A percentile compares a stretch with the other conserved stretches of the same genome.
Conservation (phyloP, 2,888 invertebrate genomes). For the Leptinotarsa haldemani region DNA sequence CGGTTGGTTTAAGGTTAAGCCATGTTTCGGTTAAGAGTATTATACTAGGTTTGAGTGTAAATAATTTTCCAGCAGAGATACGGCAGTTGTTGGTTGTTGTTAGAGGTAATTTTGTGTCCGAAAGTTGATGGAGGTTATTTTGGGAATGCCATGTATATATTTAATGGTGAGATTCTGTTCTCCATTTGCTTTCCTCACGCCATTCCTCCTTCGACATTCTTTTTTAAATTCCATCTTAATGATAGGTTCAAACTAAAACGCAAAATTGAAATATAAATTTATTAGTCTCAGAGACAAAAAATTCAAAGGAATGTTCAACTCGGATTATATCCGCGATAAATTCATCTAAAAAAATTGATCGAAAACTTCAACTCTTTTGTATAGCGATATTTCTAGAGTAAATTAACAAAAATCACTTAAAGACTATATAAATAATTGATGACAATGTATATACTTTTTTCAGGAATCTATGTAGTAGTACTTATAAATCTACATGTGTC, state of each 20-base stretch:
- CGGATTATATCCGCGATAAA: conserved; percentile 30
- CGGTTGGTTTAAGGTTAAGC: too few relatives aligned
- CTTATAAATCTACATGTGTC: conserved; percentile 85
- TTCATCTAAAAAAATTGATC: conserved; percentile 2
- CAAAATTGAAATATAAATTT: conserved; percentile 31
- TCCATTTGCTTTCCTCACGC: too few relatives aligned
- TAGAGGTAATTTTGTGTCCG: too few relatives aligned
- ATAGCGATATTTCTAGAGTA: not conserved
- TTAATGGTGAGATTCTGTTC: too few relatives aligned
- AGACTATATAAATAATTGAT: conserved; percentile 3
- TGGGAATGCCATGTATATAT: too few relatives aligned
- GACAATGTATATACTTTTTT: not conserved
- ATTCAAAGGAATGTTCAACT: conserved; percentile 43
- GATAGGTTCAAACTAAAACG: not conserved
- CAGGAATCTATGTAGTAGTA: conserved; percentile 6
- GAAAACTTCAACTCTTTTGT: conserved; percentile 1
- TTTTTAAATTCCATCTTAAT: not conserved
- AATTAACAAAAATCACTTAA: conserved; percentile 9
- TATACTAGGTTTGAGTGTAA: too few relatives aligned
- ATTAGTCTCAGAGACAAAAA: conserved; percentile 37
- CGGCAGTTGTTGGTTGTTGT: too few relatives aligned
- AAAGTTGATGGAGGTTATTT: too few relatives aligned
- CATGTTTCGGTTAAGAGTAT: too few relatives aligned
- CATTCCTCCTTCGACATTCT: too few relatives aligned
- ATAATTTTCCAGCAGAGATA: too few relatives aligned